Base-by-base conservation (phyloP, 1,140 invertebrate genomes). In the Sogatella furcifera region DNA sequence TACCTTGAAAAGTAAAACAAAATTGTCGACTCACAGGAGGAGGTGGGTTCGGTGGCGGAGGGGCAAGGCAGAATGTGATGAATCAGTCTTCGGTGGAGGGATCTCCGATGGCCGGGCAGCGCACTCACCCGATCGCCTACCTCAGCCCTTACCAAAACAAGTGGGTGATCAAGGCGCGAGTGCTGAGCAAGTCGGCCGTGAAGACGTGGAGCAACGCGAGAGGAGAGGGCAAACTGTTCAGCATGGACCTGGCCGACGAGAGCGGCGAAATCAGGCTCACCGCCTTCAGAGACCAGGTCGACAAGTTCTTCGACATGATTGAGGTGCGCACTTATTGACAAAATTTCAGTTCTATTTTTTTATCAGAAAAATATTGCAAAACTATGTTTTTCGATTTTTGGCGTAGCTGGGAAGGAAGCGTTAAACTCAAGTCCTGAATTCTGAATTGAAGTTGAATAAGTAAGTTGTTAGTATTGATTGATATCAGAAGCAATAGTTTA, bases 231-330 rank as follows among this genome's bases (percentile, higher is more conserved):
- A 93, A 92, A 71, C 76, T 99, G 1, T 99, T 99, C 70, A 91
- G 83, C 65, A 86, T 98, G 74, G 92, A 94, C 73, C 73, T 99
- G 0, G 75, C 92, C 55, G 97, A 99, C 77, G 90, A 96, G 65
- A 90, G 83, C 67, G 95, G 95, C 10, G 94, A 97, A 76, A 98
- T 99, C 59, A 77, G 91, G 59, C 89, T 89, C n/a, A 97, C 95
- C 1, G 95, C 84, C 9, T 99, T 99, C 70, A 92, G 85, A 69
- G 88, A 91, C 61, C 78, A 86, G 66, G 89, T 88, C 64, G 95
- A 98, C 68, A 92, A 90, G 71, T 97, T 85, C 72, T 96, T 85
- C 71, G 85, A 95, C 69, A 81, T 93, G 72, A 80, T 99, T 62
- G 84, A 98, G 79, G 84, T 93, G 71, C 76, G 73, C 66, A 55